Base-by-base conservation (phyloP, 2,797 vertebrate species). In the Brachyalestes nurse region DNA sequence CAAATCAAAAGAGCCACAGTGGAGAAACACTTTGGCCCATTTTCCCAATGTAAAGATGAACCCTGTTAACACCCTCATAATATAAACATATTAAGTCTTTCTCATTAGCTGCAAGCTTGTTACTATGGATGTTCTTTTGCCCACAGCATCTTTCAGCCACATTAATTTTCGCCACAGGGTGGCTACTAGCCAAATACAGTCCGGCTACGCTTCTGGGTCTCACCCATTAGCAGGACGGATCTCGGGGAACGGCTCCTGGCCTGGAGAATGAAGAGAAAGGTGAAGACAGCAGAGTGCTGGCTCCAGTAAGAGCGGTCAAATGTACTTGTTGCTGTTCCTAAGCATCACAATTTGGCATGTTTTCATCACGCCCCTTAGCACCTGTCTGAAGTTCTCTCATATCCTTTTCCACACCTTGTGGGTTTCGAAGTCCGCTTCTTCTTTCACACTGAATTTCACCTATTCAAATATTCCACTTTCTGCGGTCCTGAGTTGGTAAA, bases 1-100 rank as follows among this genome's bases (percentile, higher is more conserved):
- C 84, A 90, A 93, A 93, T 92, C 92, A 91, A 91, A 91, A 87
- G 86, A 64, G 38, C 73, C 80, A 78, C 79, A 88, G 84, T 83
- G 87, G 79, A 83, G 81, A 74, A 71, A 34, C 78, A 84, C 85
- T 90, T 90, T 89, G 89, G 83, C 83, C 88, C 73, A 88, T 90
- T 92, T 88, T 86, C 81, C 80, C 45, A 75, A 81, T 69, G 69
- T 78, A 79, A 76, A 65, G 61, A 75, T 57, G 57, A 61, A 78
- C 60, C 82, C 65, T 71, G 79, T 84, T 83, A 83, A 80, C 82
- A 86, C 71, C 61, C 28, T 62, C 38, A 51, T 87, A 85, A 82
- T 84, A 80, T 86, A 86, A 88, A 87, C 83, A 83, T 83, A 85
- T 78, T 86, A 90, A 90, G 85, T 77, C 72, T 82, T 72, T 86